phyloP scores from a whole-genome alignment of 2,888 invertebrate species.

The Anthophora plumipes region DNA sequence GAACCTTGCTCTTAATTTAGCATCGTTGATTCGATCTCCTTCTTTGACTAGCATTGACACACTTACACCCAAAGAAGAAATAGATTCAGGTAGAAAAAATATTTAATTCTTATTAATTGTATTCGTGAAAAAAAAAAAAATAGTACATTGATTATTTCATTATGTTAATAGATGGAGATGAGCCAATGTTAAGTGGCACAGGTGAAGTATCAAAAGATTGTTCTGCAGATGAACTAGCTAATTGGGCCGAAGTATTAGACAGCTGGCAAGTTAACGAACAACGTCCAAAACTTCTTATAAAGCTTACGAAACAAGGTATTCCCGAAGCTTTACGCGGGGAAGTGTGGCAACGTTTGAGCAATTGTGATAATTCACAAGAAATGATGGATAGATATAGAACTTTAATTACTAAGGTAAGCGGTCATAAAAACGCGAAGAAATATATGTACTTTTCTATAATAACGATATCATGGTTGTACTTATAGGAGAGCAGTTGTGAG shows the following conservation, averaged over 20 bases:
- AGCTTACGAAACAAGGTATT: constrained; percentile 94
- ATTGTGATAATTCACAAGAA: constrained; percentile 92
- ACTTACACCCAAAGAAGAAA: constrained; percentile 90
- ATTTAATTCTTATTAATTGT: neutral
- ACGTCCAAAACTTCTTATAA: constrained; percentile 92
- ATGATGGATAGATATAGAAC: constrained; percentile 97
- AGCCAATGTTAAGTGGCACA: constrained; percentile 98
- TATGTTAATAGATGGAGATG: constrained; percentile 90
- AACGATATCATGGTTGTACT: constrained; percentile 6
- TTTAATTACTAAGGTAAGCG: constrained; percentile 93
- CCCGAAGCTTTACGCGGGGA: constrained; percentile 98
- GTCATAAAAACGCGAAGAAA: neutral
- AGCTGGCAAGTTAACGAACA: constrained; percentile 89
- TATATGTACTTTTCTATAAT: neutral
- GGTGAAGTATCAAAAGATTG: constrained; percentile 99
- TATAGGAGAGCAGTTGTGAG: constrained; percentile 96
- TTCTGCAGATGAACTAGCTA: constrained; percentile 95
- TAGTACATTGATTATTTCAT: neutral
- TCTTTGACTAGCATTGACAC: constrained; percentile 90
- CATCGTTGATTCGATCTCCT: constrained; percentile 90
- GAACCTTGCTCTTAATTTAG: constrained; percentile 90
- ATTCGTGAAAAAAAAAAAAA: neutral
- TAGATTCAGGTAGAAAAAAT: constrained; percentile 87
- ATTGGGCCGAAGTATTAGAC: constrained; percentile 95
- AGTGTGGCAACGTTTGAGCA: constrained; percentile 98